A percentile compares a stretch with the other conserved stretches of the same genome.
Evolutionary conservation across 1,140 invertebrate species (phyloP).

Genomic region (Geopemphigus sp.): DNA sequence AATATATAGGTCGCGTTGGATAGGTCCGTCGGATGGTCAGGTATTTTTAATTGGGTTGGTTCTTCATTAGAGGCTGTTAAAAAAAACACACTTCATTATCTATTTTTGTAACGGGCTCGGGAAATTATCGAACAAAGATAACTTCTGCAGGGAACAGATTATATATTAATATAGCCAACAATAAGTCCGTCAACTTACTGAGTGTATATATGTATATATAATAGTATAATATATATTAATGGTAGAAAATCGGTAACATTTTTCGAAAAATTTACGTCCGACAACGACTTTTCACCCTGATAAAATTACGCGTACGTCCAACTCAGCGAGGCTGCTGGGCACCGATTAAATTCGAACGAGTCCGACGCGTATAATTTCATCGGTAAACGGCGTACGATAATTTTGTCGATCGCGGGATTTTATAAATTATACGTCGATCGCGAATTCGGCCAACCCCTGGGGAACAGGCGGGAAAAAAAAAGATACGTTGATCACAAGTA

Average conservation of each 20-base stretch:
- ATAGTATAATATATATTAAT: neutral
- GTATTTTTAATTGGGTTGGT: conserved; percentile 46
- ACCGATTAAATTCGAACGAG: too few relatives aligned
- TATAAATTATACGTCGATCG: too few relatives aligned
- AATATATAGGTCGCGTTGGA: conserved; percentile 19
- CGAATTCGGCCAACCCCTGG: too few relatives aligned
- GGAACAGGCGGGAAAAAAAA: too few relatives aligned
- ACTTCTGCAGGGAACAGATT: neutral
- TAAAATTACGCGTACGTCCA: too few relatives aligned
- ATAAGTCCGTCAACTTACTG: neutral
- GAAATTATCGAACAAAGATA: neutral
- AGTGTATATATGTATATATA: neutral
- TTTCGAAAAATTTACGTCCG: too few relatives aligned
- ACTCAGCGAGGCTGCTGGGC: too few relatives aligned
- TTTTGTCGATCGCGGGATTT: too few relatives aligned
- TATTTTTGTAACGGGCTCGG: conserved; percentile 31
- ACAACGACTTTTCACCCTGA: too few relatives aligned
- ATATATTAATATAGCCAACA: neutral
- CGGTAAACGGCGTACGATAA: too few relatives aligned
- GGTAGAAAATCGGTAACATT: neutral
- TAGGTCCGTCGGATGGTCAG: conserved; percentile 42
- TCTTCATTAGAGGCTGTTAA: conserved; percentile 48
- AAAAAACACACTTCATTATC: conserved; percentile 45
- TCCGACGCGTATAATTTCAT: too few relatives aligned
- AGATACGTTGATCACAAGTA: too few relatives aligned